A percentile compares a stretch with the other conserved stretches of the same genome.
Conservation (phyloP, 2,888 invertebrate genomes). For the Cataglyphis livida region DNA sequence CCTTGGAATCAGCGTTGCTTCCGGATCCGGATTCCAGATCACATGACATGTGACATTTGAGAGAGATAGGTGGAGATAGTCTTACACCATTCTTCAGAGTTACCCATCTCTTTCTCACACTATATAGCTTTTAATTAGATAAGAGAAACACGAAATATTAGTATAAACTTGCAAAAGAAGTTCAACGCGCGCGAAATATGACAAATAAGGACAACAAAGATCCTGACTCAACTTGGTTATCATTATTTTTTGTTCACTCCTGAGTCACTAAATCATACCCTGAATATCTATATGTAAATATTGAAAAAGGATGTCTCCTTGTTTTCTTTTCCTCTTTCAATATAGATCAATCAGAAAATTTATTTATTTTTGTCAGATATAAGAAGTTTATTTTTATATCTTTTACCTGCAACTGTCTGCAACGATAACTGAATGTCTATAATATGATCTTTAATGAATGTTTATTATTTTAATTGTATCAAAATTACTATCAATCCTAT, state of each 20-base stretch:
- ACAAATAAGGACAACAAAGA: background rate
- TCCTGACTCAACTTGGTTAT: background rate
- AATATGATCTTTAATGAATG: conserved; percentile 1
- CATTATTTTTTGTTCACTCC: background rate
- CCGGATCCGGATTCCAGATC: background rate
- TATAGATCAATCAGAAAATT: background rate
- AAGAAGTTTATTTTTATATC: background rate
- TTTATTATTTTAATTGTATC: background rate
- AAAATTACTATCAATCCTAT: background rate
- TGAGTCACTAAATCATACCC: background rate
- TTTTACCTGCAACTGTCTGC: background rate
- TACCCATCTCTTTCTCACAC: background rate
- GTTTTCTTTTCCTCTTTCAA: background rate
- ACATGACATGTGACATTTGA: background rate
- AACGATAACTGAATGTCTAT: background rate
- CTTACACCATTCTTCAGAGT: background rate
- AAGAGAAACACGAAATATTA: background rate
- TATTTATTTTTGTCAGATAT: background rate
- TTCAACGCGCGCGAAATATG: background rate
- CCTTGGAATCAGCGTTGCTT: background rate
- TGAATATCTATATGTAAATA: background rate
- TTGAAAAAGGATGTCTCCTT: background rate
- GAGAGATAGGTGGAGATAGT: background rate
- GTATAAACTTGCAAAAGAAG: background rate
- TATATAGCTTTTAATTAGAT: background rate